Base-by-base conservation (phyloP, 2,797 vertebrate species). In the Squalus acanthias region DNA sequence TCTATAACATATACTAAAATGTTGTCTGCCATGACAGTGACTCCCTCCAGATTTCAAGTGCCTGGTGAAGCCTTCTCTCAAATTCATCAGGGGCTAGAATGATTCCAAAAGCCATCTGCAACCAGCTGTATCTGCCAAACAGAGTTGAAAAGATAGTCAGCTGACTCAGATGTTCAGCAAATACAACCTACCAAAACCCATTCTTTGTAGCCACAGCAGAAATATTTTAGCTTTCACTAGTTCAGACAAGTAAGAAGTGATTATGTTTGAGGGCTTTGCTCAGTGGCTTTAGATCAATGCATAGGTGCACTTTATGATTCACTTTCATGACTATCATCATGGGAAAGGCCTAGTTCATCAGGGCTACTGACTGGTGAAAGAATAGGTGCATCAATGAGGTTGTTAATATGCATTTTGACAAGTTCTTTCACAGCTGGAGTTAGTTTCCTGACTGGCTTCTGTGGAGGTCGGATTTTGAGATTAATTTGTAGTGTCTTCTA, bases 31-130 rank as follows among this genome's bases (percentile, higher is more conserved):
- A 10, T 63, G 79, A 85, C 79, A 85, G 0, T 85, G 17, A 50
- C 39, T 50, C 39, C 39, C 39, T 46, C 17, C 39, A 85, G 79
- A 85, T 50, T 85, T 85, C 15, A 85, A 85, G 46, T 46, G 6
- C 20, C 79, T 50, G 39, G 79, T 22, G 15, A 85, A 85, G 79
- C 39, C 13, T 82, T 82, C n/a, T n/a, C n/a, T 39, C n/a, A 39
- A 82, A 82, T 82, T 82, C 76, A 39, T 82, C n/a, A 82, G n/a
- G n/a, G 76, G 76, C n/a, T 46, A 50, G 79, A 85, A 85, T 85
- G 39, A 85, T 85, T 7, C 20, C 15, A 22, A 85, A 46, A 85
- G 39, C 39, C 46, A 22, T 20, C 79, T 39, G 4, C 79, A 85
- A 46, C 4, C 79, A 46, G 79, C 15, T 46, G 39, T 85, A 85